Base-by-base conservation (phyloP, 2,888 invertebrate genomes). In the Drosophila greeni region DNA sequence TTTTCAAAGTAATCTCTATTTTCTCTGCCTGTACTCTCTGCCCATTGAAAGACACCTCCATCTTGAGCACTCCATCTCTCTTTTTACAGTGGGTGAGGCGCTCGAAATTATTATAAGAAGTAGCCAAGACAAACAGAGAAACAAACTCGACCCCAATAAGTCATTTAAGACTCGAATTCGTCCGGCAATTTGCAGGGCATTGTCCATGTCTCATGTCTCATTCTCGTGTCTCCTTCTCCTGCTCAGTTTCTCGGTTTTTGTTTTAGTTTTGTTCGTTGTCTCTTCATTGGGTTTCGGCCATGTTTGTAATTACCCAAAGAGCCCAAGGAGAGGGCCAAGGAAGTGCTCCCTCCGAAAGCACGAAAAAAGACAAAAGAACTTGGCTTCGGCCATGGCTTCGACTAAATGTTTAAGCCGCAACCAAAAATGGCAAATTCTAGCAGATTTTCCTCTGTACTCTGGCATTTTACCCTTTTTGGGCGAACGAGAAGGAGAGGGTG, bases 371-470 rank as follows among this genome's bases (percentile, higher is more conserved):
- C 76, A 60, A 59, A 42, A 42, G 72, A 73, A 62, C 18, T 47
- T 31, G 29, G 24, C 29, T 11, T 11, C 3, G 29, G 29, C 9
- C 3, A 9, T 7, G 43, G 18, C 18, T 29, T 14, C 29, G 73
- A 76, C 61, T 78, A 74, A 83, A 83, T 76, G 79, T 72, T 79
- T 72, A 65, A 62, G n/a, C 37, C 37, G 52, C 45, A 56, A 61
- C 84, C 81, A 72, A 79, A 81, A 75, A 76, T 76, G 84, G 81
- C 65, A 74, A 76, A 62, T 80, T 81, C 83, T 74, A 73, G 75
- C 83, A 81, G 81, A 78, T 81, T 80, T 82, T 69, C 53, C 78
- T 65, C 58, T 66, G 47, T 45, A 47, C 68, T 62, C 73, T 72
- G 66, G 60, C 72, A 72, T 73, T 75, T 70, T 80, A 68, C 73